Evolutionary conservation across 2,888 invertebrate species (phyloP).

Genomic region (Heteromyza rotundicornis): DNA sequence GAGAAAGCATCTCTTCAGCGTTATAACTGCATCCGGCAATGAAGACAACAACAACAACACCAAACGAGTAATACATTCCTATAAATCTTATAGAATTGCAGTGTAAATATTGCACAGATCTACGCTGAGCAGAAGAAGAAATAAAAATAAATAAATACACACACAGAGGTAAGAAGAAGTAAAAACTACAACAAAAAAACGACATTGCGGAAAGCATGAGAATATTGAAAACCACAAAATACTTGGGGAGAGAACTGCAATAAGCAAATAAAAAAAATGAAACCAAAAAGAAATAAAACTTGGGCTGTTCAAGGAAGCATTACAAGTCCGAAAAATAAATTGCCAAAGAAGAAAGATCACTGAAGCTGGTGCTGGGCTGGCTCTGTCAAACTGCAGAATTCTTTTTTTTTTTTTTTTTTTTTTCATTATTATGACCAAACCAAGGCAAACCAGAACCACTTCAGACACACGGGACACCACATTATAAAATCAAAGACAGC

Average conservation of each 20-base stretch:
- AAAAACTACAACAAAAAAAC: too few species aligned
- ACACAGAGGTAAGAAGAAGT: too few species aligned
- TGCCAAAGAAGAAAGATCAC: background rate
- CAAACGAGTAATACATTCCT: background rate
- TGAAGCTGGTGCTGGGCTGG: background rate
- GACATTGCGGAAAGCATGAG: too few species aligned
- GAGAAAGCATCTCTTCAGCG: background rate
- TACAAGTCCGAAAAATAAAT: background rate
- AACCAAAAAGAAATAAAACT: background rate
- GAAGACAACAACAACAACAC: background rate
- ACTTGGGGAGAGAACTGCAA: background rate
- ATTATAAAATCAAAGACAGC: constrained; percentile 42
- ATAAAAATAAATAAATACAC: too few species aligned
- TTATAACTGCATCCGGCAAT: constrained; percentile 2
- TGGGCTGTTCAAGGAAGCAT: background rate
- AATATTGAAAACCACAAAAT: background rate
- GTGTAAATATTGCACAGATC: too few species aligned
- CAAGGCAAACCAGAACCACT: constrained; percentile 46
- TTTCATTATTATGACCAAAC: constrained; percentile 44
- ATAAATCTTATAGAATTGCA: too few species aligned
- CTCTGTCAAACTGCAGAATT: constrained; percentile 24
- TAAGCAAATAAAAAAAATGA: background rate
- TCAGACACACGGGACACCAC: background rate
- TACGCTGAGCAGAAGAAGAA: too few species aligned
- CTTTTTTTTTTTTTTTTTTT: too few species aligned